Evolutionary conservation across 2,888 invertebrate genomes (phyloP).

Genomic region (Agrotis ipsilon): DNA sequence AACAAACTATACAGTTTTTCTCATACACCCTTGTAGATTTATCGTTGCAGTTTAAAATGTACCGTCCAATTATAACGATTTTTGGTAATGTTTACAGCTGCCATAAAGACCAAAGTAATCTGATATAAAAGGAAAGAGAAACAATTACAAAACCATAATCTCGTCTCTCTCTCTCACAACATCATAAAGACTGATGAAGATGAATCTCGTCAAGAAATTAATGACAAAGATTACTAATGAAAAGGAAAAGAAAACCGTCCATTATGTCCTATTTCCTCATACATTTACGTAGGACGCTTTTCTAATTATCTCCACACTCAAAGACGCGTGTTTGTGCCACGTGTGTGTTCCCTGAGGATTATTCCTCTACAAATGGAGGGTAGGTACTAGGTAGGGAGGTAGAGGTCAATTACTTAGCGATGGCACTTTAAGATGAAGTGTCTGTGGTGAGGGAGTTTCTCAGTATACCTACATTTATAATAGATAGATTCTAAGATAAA

Average conservation of each 20-base stretch:
- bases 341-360: conserved; percentile 27
- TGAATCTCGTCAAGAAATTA: too few relatives aligned
- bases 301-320: conserved; percentile 17
- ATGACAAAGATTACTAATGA: background rate
- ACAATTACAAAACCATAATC: background rate
- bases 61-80: too few relatives aligned
- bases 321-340: conserved; percentile 18
- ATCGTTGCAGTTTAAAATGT: too few relatives aligned
- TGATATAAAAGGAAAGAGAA: too few relatives aligned
- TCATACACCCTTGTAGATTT: too few relatives aligned
- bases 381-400: background rate
- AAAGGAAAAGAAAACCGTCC: background rate
- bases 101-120: too few relatives aligned
- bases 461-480: background rate
- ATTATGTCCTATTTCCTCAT: conserved; percentile 2
- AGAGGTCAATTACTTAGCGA: conserved; percentile 27
- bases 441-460: background rate
- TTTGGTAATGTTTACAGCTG: too few relatives aligned
- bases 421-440: background rate
- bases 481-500: background rate
- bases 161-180: too few relatives aligned
- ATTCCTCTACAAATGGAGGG: conserved; percentile 4
- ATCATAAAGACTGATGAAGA: too few relatives aligned
- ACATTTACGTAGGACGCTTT: background rate
- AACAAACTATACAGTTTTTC: too few relatives aligned